These are phyloP conservation scores for Acrocephalus scirpaceus DNA, from an alignment of 2,797 vertebrate species.

Conservation along the genomic window DNA sequence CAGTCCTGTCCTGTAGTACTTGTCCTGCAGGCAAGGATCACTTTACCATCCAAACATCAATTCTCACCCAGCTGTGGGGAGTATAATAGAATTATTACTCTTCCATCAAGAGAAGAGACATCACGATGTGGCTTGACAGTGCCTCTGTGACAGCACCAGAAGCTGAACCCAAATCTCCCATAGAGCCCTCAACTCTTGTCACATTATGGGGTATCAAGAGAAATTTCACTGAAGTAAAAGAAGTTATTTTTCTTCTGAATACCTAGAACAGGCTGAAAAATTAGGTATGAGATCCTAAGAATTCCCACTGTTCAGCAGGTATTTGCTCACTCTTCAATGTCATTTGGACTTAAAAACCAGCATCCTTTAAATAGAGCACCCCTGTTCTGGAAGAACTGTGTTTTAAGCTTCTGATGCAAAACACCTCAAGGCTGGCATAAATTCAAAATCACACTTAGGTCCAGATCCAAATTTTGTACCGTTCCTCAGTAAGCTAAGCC, in stretches of 20 bases:
- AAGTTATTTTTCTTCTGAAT: neutral
- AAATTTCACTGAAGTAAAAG: neutral
- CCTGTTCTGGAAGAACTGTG: neutral
- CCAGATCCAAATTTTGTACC: slow-evolving; percentile 13
- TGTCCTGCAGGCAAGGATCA: neutral
- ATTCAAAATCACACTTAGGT: slow-evolving; percentile 33
- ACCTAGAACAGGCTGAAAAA: neutral
- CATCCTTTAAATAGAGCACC: neutral
- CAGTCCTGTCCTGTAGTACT: neutral
- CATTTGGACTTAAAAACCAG: neutral
- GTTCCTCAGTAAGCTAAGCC: neutral
- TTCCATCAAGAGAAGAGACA: neutral
- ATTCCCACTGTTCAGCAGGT: neutral
- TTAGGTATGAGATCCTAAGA: neutral
- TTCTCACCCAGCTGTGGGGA: neutral
- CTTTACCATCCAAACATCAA: neutral
- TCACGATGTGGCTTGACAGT: neutral
- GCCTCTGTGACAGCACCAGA: neutral
- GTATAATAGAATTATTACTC: neutral
- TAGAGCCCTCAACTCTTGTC: neutral
- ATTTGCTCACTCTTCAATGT: neutral
- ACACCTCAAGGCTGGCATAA: neutral
- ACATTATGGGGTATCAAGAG: neutral
- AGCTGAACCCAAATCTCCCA: neutral
- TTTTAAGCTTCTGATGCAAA: slow-evolving; percentile 27